Evolutionary conservation across 2,113 vertebrate genomes (phyloP).

Genomic region (Sinocyclocheilus maitianheensis): DNA sequence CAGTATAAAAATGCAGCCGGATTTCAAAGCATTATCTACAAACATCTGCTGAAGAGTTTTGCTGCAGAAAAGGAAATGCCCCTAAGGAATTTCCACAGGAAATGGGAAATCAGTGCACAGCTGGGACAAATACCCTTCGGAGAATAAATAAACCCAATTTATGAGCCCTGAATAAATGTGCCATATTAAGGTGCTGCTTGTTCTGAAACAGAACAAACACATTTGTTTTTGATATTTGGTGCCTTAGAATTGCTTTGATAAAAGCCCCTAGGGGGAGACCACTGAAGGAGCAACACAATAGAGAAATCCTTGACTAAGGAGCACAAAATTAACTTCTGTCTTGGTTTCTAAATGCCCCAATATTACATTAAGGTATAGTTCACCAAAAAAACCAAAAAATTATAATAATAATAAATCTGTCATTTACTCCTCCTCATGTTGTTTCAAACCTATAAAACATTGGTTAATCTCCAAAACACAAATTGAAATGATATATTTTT

Average conservation of each 20-base stretch:
- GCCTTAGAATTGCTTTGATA: not conserved
- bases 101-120: not conserved
- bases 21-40: not conserved
- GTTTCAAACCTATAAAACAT: too few species aligned
- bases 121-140: not conserved
- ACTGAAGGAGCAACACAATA: not conserved
- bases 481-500: too few species aligned
- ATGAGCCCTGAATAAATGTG: not conserved
- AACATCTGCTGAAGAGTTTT: not conserved
- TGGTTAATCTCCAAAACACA: too few species aligned
- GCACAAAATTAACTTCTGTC: not conserved
- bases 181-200: not conserved
- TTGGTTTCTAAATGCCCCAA: not conserved
- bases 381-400: too few species aligned
- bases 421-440: too few species aligned
- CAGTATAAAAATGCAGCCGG: not conserved
- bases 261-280: not conserved
- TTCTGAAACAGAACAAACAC: too few species aligned
- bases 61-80: not conserved
- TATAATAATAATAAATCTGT: too few species aligned
- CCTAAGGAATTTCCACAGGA: not conserved
- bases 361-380: too few species aligned
- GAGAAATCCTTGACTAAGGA: not conserved
- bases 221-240: not conserved
- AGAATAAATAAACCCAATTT: not conserved